Conservation (phyloP, 53 echinoderm and acorn worm genomes). For the Astropecten irregularis region DNA sequence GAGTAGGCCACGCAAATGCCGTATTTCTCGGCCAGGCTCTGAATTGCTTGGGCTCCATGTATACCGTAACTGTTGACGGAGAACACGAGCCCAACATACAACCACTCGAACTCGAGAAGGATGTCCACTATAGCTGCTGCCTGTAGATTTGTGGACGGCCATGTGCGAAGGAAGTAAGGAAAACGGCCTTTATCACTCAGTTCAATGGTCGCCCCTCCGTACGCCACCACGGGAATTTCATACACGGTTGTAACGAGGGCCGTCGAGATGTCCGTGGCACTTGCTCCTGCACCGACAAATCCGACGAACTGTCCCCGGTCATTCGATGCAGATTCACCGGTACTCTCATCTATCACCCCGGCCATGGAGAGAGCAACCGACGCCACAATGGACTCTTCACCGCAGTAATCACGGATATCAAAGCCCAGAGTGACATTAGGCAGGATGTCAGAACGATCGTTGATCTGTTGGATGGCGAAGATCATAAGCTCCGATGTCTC, state of each 20-base stretch:
- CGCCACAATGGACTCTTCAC: conserved; percentile 18
- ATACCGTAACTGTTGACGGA: conserved; percentile 55
- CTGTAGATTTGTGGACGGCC: conserved; percentile 34
- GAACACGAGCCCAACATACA: conserved; percentile 42
- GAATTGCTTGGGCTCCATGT: conserved; percentile 52
- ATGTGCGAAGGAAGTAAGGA: conserved; percentile 55
- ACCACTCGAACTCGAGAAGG: conserved; percentile 19
- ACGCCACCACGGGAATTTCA: conserved; percentile 32
- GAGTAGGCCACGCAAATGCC: conserved; percentile 46
- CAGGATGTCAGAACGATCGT: conserved; percentile 69
- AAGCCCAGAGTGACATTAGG: conserved; percentile 81
- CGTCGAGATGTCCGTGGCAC: conserved; percentile 17
- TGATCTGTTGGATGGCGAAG: conserved; percentile 76
- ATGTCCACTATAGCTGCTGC: conserved; percentile 37
- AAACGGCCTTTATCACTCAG: conserved; percentile 39
- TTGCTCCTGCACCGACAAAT: conserved; percentile 29
- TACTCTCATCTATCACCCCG: background rate
- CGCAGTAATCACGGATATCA: conserved; percentile 35
- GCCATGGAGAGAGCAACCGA: conserved; percentile 11
- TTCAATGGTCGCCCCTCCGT: conserved; percentile 36
- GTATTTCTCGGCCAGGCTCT: conserved; percentile 1
- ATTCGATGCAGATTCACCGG: background rate
- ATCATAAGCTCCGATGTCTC: conserved; percentile 68
- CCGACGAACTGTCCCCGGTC: conserved; percentile 32
- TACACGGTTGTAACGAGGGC: conserved; percentile 16